Percentiles rank a stretch among this genome's conserved stretches.
Conservation (phyloP, 1,140 invertebrate genomes). For the Lepidurus apus region DNA sequence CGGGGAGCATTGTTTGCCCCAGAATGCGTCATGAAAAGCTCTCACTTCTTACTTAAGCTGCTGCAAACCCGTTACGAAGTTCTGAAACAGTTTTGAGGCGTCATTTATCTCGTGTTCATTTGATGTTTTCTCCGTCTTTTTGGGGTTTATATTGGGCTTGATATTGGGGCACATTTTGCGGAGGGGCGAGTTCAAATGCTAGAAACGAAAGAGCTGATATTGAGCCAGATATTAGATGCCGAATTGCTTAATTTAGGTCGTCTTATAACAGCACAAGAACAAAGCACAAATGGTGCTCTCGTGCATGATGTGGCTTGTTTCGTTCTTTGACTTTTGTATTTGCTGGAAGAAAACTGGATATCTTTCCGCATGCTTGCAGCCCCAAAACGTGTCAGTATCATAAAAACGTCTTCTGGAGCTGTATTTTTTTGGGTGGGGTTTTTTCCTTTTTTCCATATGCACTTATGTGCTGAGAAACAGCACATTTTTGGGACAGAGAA, state of each 20-base stretch:
- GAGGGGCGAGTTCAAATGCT: too few relatives aligned
- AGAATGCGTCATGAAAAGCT: background rate
- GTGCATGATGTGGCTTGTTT: background rate
- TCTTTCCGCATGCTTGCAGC: background rate
- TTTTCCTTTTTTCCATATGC: background rate
- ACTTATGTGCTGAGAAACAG: background rate
- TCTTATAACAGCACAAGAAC: too few relatives aligned
- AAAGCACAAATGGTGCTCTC: too few relatives aligned
- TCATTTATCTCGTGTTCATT: too few relatives aligned
- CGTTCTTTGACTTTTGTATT: background rate
- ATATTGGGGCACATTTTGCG: too few relatives aligned
- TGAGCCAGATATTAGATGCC: too few relatives aligned
- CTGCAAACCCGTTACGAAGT: too few relatives aligned
- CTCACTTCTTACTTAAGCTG: background rate
- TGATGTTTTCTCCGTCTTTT: too few relatives aligned
- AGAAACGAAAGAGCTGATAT: too few relatives aligned
- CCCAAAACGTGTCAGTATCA: background rate
- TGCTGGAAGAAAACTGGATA: background rate
- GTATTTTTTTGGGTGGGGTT: background rate
- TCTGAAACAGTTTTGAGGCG: too few relatives aligned
- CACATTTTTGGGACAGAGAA: background rate
- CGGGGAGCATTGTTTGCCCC: conserved; percentile 3
- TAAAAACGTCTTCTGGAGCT: background rate
- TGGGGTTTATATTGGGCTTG: too few relatives aligned
- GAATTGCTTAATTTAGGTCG: too few relatives aligned